These are phyloP conservation scores for Ciconia maguari DNA, from an alignment of 2,113 vertebrate species.

Conservation along the genomic window DNA sequence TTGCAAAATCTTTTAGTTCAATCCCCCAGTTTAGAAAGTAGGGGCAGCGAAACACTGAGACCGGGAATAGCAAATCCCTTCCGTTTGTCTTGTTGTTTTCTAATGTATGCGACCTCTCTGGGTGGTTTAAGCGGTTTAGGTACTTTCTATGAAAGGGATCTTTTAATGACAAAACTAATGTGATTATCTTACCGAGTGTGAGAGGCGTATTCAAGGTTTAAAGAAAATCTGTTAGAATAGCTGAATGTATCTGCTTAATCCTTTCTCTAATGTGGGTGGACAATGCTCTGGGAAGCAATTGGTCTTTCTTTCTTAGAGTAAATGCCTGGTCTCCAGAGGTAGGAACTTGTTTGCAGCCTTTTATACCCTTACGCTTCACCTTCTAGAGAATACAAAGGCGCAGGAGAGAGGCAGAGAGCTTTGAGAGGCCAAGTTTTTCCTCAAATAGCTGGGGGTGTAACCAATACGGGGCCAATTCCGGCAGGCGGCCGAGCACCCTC, in stretches of 20 bases:
- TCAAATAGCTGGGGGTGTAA: slow-evolving; percentile 55
- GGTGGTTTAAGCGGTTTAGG: slow-evolving; percentile 97
- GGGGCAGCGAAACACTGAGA: slow-evolving; percentile 67
- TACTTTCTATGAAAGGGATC: slow-evolving; percentile 89
- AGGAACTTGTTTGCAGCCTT: slow-evolving; percentile 86
- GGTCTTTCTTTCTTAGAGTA: slow-evolving; percentile 82
- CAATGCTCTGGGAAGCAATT: slow-evolving; percentile 89
- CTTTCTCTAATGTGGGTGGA: slow-evolving; percentile 94
- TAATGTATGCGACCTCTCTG: slow-evolving; percentile 96
- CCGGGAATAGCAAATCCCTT: slow-evolving; percentile 78
- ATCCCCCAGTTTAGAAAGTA: slow-evolving; percentile 43
- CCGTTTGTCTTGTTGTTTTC: slow-evolving; percentile 79
- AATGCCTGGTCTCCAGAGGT: slow-evolving; percentile 85
- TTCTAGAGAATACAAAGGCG: slow-evolving; percentile 82
- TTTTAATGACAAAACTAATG: slow-evolving; percentile 99
- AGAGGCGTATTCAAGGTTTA: slow-evolving; percentile 94
- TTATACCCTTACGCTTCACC: slow-evolving; percentile 84
- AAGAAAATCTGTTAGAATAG: slow-evolving; percentile 97
- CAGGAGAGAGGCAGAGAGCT: slow-evolving; percentile 59
- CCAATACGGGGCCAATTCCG: slow-evolving; percentile 15
- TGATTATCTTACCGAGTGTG: slow-evolving; percentile 98
- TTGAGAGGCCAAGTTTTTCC: slow-evolving; percentile 54
- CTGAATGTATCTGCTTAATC: slow-evolving; percentile 99
- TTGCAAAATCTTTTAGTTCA: slow-evolving; percentile 60
- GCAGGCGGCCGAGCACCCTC: not conserved